Evolutionary conservation across 1,140 invertebrate genomes (phyloP).

Genomic region (Lordiphosa mommai): DNA sequence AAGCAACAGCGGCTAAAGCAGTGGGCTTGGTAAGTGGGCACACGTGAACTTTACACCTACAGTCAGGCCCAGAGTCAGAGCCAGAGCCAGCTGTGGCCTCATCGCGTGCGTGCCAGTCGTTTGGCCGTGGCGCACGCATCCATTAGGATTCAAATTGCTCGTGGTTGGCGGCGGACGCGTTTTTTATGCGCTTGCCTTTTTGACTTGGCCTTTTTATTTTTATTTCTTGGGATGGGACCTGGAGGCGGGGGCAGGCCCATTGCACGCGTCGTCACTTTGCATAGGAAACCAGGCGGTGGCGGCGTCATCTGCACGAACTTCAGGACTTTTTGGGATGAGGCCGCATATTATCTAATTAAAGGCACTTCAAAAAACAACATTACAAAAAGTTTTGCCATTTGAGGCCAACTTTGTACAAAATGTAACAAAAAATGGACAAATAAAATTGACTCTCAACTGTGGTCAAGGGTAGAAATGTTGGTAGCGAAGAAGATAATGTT

Average conservation of each 20-base stretch:
- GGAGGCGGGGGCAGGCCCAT: constrained; percentile 4
- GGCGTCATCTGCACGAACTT: constrained; percentile 56
- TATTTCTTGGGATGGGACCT: constrained; percentile 17
- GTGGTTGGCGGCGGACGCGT: constrained; percentile 41
- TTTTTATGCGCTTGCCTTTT: constrained; percentile 68
- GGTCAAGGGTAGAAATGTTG: constrained; percentile 9
- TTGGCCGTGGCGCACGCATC: constrained; percentile 65
- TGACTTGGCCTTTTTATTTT: constrained; percentile 37
- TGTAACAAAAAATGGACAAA: constrained; percentile 11
- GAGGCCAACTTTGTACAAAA: constrained; percentile 46
- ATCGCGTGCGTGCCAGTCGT: constrained; percentile 69
- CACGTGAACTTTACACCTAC: constrained; percentile 74
- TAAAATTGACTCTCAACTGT: constrained; percentile 46
- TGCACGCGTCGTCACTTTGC: constrained; percentile 67
- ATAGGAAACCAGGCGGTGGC: constrained; percentile 33
- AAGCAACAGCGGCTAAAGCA: neutral
- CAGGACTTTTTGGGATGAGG: constrained; percentile 14
- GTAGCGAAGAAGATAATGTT: neutral
- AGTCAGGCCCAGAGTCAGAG: constrained; percentile 22
- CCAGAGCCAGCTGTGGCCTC: constrained; percentile 36
- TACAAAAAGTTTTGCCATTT: constrained; percentile 77
- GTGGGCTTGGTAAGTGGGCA: constrained; percentile 65
- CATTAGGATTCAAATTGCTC: constrained; percentile 75
- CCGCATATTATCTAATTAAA: constrained; percentile 77
- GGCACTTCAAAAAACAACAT: constrained; percentile 61